Conservation (phyloP, 2,888 invertebrate species). For the Melinaea menophilus region DNA sequence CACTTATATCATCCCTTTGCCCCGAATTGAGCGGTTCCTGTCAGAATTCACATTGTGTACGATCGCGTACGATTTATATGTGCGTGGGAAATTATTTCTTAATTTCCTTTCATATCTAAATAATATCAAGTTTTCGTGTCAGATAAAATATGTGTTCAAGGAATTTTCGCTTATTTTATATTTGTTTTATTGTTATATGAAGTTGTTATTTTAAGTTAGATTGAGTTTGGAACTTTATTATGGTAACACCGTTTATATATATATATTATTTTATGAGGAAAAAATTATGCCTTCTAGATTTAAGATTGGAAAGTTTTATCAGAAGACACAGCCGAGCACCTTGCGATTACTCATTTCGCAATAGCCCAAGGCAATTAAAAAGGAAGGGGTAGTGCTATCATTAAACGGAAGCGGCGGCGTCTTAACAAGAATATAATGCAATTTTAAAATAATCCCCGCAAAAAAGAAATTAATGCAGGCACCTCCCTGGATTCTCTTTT, state of each 20-base stretch:
- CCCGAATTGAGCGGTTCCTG: slow-evolving; percentile 75
- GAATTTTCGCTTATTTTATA: too few species aligned
- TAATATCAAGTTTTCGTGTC: slow-evolving; percentile 17
- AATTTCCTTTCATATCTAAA: slow-evolving; percentile 47
- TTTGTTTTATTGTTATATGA: neutral
- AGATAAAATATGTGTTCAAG: slow-evolving; percentile 11
- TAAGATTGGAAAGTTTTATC: slow-evolving; percentile 62
- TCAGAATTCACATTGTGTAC: slow-evolving; percentile 61
- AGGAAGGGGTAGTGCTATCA: slow-evolving; percentile 76
- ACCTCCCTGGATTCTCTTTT: slow-evolving; percentile 76
- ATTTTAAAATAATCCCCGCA: slow-evolving; percentile 78
- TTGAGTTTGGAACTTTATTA: neutral
- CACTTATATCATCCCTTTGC: slow-evolving; percentile 67
- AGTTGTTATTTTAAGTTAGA: slow-evolving; percentile 2
- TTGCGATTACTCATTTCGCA: slow-evolving; percentile 75
- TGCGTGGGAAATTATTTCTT: slow-evolving; percentile 69
- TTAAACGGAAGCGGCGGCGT: slow-evolving; percentile 71
- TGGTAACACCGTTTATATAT: neutral
- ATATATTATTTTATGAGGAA: neutral
- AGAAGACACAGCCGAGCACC: slow-evolving; percentile 61
- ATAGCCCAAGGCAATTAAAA: slow-evolving; percentile 76
- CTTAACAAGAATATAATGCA: slow-evolving; percentile 79
- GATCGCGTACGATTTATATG: slow-evolving; percentile 63
- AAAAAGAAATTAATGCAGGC: slow-evolving; percentile 78
- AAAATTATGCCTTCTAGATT: slow-evolving; percentile 42